Evolutionary conservation across 37 sponge, comb jelly and placozoan genomes (phyloP).

Genomic region (Chondrilla cf. caribensis): DNA sequence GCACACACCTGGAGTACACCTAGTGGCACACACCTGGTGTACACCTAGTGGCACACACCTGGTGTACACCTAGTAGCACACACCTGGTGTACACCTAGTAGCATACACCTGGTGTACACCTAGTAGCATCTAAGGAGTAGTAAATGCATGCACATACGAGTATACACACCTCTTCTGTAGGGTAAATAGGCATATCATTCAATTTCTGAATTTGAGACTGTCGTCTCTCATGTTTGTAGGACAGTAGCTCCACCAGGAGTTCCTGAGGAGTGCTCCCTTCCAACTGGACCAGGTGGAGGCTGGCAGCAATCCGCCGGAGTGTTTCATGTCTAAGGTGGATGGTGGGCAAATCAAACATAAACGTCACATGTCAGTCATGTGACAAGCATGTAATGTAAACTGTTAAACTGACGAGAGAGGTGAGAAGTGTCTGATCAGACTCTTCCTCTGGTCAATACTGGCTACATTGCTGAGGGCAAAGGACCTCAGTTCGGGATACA

Average conservation of each 20-base stretch:
- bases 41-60: too few relatives aligned
- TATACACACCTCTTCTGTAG: slow-evolving; percentile 80
- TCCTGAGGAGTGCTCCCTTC: background rate
- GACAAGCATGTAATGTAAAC: background rate
- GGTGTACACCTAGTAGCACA: too few relatives aligned
- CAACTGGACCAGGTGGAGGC: slow-evolving; percentile 56
- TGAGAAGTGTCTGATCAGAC: slow-evolving; percentile 69
- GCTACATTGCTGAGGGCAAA: slow-evolving; percentile 93
- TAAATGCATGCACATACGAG: too few relatives aligned
- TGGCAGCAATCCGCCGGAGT: slow-evolving; percentile 71
- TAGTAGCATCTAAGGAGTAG: too few relatives aligned
- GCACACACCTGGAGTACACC: too few relatives aligned
- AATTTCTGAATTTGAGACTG: slow-evolving; percentile 85
- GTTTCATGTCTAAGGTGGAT: slow-evolving; percentile 48
- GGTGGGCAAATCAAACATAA: background rate
- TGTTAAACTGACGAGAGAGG: slow-evolving; percentile 46
- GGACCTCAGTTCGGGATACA: slow-evolving; percentile 72
- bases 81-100: too few relatives aligned
- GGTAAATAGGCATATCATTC: slow-evolving; percentile 92
- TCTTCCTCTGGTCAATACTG: slow-evolving; percentile 76
- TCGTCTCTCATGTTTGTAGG: slow-evolving; percentile 80
- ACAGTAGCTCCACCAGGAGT: slow-evolving; percentile 68
- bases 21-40: too few relatives aligned
- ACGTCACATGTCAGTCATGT: background rate
- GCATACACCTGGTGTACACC: too few relatives aligned